phyloP scores from a whole-genome alignment of 2,113 vertebrate genomes.

The Albula glossodonta region DNA sequence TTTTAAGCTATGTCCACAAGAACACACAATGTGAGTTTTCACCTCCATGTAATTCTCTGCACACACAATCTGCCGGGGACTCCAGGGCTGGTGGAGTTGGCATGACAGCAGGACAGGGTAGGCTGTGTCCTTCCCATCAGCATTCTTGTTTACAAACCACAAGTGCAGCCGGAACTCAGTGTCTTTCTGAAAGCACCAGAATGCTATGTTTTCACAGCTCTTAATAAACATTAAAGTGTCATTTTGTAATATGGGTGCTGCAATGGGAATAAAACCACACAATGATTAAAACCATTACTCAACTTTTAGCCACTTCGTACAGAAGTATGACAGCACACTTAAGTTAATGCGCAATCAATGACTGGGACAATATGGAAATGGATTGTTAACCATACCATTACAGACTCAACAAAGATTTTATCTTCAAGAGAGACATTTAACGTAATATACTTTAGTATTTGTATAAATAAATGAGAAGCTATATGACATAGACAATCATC shows the following conservation, averaged over 20 bases:
- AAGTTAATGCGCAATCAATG: too few species aligned
- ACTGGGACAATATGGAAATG: too few species aligned
- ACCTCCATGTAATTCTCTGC: conserved; percentile 54
- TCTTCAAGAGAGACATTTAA: too few species aligned
- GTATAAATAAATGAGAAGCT: too few species aligned
- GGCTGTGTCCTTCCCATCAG: conserved; percentile 11
- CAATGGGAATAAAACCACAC: neutral
- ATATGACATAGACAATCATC: too few species aligned
- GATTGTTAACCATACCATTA: too few species aligned
- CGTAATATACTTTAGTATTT: too few species aligned
- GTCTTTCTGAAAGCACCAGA: conserved; percentile 29
- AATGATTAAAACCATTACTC: neutral
- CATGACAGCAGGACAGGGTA: conserved; percentile 43
- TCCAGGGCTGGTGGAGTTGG: conserved; percentile 32
- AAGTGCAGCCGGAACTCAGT: conserved; percentile 34
- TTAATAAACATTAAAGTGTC: neutral
- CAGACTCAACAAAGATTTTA: too few species aligned
- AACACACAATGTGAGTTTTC: neutral
- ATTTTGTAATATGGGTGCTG: neutral
- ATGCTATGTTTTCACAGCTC: neutral
- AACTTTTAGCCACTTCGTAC: too few species aligned
- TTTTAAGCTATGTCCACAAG: neutral
- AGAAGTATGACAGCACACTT: too few species aligned
- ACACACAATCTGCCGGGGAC: conserved; percentile 43
- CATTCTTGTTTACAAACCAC: conserved; percentile 42